Percentiles rank a stretch among this genome's conserved stretches.
Evolutionary conservation across 2,888 invertebrate genomes (phyloP).

Genomic region (Meliscaeva auricollis): DNA sequence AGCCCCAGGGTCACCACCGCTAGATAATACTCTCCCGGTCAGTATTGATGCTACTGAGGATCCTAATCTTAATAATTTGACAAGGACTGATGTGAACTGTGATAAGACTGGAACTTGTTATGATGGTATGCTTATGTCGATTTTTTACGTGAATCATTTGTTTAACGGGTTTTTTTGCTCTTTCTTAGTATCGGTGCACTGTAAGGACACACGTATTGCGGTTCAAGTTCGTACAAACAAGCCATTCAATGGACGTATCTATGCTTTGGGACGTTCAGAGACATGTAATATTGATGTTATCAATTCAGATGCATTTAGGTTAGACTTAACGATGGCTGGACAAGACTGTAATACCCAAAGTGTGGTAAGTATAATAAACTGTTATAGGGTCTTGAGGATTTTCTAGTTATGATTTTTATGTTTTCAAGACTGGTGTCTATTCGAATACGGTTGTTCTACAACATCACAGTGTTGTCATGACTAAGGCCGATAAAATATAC

Average conservation of each 20-base stretch:
- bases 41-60: slow-evolving; percentile 92
- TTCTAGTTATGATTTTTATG: background rate
- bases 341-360: slow-evolving; percentile 98
- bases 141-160: background rate
- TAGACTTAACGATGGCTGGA: slow-evolving; percentile 96
- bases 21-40: slow-evolving; percentile 88
- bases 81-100: slow-evolving; percentile 93
- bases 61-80: slow-evolving; percentile 89
- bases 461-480: slow-evolving; percentile 98
- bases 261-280: slow-evolving; percentile 96
- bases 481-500: slow-evolving; percentile 98
- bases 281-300: slow-evolving; percentile 97
- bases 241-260: slow-evolving; percentile 97
- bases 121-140: slow-evolving; percentile 88
- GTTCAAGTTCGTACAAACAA: slow-evolving; percentile 96
- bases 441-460: slow-evolving; percentile 97
- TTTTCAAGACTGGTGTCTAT: slow-evolving; percentile 93
- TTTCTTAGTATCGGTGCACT: slow-evolving; percentile 93
- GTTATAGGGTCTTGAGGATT: background rate
- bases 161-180: background rate
- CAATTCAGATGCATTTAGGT: slow-evolving; percentile 95
- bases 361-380: slow-evolving; percentile 88
- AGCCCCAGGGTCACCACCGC: slow-evolving; percentile 82
- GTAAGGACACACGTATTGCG: slow-evolving; percentile 96
- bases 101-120: slow-evolving; percentile 98